A percentile compares a stretch with the other conserved stretches of the same genome.
Evolutionary conservation across 2,113 vertebrate species (phyloP).

Genomic region (Girardinichthys multiradiatus): DNA sequence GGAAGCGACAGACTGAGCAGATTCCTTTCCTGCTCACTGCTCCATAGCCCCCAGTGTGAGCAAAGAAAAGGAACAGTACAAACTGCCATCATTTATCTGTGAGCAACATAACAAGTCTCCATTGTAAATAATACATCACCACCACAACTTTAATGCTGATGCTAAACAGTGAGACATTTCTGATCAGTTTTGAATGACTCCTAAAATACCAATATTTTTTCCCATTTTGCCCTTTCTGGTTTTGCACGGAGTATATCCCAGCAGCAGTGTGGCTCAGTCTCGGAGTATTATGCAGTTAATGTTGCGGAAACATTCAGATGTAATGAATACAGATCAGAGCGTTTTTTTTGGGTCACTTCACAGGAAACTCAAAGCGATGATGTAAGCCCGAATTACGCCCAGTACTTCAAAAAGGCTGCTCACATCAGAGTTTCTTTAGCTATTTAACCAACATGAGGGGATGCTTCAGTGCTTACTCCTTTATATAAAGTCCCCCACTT

Average conservation of each 20-base stretch:
- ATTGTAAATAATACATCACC: conserved; percentile 58
- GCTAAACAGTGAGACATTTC: conserved; percentile 27
- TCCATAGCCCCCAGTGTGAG: conserved; percentile 53
- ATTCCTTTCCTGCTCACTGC: conserved; percentile 59
- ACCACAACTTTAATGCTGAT: conserved; percentile 21
- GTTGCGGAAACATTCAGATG: conserved; percentile 72
- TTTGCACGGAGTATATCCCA: conserved; percentile 28
- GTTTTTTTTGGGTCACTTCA: conserved; percentile 71
- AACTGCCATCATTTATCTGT: conserved; percentile 34
- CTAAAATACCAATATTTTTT: conserved; percentile 48
- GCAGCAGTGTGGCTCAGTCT: conserved; percentile 54
- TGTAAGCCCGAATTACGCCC: conserved; percentile 58
- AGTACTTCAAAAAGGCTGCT: conserved; percentile 50
- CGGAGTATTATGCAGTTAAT: conserved; percentile 68
- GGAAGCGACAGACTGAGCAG: conserved; percentile 66
- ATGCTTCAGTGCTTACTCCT: conserved; percentile 47
- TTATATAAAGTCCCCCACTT: conserved; percentile 37
- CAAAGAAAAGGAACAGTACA: conserved; percentile 38
- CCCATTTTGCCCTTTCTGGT: conserved; percentile 18
- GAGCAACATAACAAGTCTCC: conserved; percentile 46
- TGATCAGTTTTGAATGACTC: conserved; percentile 37
- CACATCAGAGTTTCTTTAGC: conserved; percentile 50
- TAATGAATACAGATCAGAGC: conserved; percentile 75
- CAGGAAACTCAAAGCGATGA: conserved; percentile 69
- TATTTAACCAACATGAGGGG: conserved; percentile 51